Percentiles rank a stretch among this genome's conserved stretches.
Evolutionary conservation across 2,888 invertebrate genomes (phyloP).

Genomic region (Cerastis leucographa): DNA sequence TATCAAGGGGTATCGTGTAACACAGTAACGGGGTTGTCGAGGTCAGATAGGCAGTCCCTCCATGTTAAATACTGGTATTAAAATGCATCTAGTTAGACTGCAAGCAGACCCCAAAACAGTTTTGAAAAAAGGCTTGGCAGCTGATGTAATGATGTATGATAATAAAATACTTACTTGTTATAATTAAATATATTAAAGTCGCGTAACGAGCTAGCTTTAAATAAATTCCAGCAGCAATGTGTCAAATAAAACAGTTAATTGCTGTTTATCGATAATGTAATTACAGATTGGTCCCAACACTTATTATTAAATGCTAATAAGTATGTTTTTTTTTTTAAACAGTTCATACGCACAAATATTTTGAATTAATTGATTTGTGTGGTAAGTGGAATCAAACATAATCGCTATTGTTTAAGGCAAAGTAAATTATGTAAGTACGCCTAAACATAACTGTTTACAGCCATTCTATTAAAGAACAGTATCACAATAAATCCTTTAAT

Average conservation of each 20-base stretch:
- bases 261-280: slow-evolving; percentile 23
- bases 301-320: slow-evolving; percentile 27
- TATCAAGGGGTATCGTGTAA: too few relatives aligned
- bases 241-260: not conserved
- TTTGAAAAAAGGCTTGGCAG: too few relatives aligned
- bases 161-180: not conserved
- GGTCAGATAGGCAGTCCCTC: too few relatives aligned
- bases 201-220: not conserved
- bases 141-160: not conserved
- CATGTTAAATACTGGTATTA: too few relatives aligned
- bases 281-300: slow-evolving; percentile 6
- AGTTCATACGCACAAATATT: not conserved
- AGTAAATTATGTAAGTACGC: not conserved
- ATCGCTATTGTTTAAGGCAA: too few relatives aligned
- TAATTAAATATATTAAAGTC: not conserved
- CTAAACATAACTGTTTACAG: not conserved
- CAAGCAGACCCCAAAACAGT: too few relatives aligned
- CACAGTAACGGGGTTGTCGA: too few relatives aligned
- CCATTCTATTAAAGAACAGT: not conserved
- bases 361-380: too few relatives aligned
- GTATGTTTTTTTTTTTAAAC: slow-evolving; percentile 33
- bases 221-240: not conserved
- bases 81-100: too few relatives aligned
- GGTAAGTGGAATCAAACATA: too few relatives aligned
- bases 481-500: not conserved